Conservation (phyloP, 2,113 vertebrate species). For the Onychostoma macrolepis region DNA sequence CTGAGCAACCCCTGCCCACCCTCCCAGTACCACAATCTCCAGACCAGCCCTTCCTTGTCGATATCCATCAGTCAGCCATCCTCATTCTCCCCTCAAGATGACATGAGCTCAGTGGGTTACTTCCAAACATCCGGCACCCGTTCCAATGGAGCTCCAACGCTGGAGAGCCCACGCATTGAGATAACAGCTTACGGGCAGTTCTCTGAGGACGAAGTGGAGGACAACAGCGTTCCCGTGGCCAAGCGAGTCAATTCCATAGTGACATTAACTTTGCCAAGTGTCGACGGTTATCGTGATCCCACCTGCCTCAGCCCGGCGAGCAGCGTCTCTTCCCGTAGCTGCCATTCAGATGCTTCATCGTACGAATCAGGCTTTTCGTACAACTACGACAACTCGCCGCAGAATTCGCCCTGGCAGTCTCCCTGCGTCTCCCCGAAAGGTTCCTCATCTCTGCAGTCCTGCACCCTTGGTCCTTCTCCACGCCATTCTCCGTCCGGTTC, state of each 20-base stretch:
- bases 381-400: slow-evolving; percentile 89
- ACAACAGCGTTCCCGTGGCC: slow-evolving; percentile 73
- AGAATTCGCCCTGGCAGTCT: slow-evolving; percentile 96
- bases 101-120: slow-evolving; percentile 77
- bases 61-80: slow-evolving; percentile 81
- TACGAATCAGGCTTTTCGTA: slow-evolving; percentile 93
- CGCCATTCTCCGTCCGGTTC: slow-evolving; percentile 87
- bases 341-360: slow-evolving; percentile 94
- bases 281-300: slow-evolving; percentile 91
- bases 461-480: slow-evolving; percentile 81
- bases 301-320: slow-evolving; percentile 94
- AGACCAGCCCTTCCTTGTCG: slow-evolving; percentile 82
- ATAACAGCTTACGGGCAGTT: slow-evolving; percentile 94
- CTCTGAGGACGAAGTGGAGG: slow-evolving; percentile 84
- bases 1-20: slow-evolving; percentile 83
- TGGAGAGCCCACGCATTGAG: slow-evolving; percentile 97
- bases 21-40: slow-evolving; percentile 87
- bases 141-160: slow-evolving; percentile 83
- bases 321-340: slow-evolving; percentile 95
- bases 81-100: slow-evolving; percentile 79
- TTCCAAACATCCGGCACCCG: slow-evolving; percentile 76
- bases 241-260: slow-evolving; percentile 86
- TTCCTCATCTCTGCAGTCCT: slow-evolving; percentile 75
- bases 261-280: slow-evolving; percentile 87
- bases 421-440: slow-evolving; percentile 94